A percentile compares a stretch with the other conserved stretches of the same genome.
Conservation (phyloP, 2,113 vertebrate species). For the Motacilla alba region DNA sequence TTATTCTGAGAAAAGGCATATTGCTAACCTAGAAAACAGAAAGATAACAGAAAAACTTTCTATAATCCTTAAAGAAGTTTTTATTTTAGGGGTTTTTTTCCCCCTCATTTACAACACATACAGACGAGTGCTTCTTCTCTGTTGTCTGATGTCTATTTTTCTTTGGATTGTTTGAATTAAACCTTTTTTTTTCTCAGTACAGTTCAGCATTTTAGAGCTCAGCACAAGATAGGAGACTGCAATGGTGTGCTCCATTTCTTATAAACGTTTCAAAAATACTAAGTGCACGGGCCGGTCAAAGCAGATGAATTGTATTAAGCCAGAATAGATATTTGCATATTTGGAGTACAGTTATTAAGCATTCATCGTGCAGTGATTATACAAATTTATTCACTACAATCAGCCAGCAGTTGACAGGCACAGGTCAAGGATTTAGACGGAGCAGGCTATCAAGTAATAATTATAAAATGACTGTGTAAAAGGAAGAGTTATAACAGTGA, state of each 20-base stretch:
- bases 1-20: not conserved
- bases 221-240: not conserved
- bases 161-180: not conserved
- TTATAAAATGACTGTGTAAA: not conserved
- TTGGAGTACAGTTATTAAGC: constrained; percentile 40
- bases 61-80: not conserved
- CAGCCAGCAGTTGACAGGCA: constrained; percentile 26
- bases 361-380: constrained; percentile 14
- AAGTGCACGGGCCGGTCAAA: not conserved
- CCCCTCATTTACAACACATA: not conserved
- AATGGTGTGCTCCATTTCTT: not conserved
- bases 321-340: not conserved
- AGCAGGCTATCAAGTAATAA: not conserved
- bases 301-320: not conserved
- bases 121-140: not conserved
- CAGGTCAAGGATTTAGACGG: constrained; percentile 16
- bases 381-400: constrained; percentile 24
- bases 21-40: not conserved
- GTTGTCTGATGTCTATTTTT: not conserved
- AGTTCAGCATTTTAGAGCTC: not conserved
- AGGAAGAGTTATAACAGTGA: not conserved
- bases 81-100: not conserved
- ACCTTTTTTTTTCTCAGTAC: not conserved
- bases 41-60: not conserved
- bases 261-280: not conserved